Conservation (phyloP, 2,888 invertebrate species). For the Acronicta alni region DNA sequence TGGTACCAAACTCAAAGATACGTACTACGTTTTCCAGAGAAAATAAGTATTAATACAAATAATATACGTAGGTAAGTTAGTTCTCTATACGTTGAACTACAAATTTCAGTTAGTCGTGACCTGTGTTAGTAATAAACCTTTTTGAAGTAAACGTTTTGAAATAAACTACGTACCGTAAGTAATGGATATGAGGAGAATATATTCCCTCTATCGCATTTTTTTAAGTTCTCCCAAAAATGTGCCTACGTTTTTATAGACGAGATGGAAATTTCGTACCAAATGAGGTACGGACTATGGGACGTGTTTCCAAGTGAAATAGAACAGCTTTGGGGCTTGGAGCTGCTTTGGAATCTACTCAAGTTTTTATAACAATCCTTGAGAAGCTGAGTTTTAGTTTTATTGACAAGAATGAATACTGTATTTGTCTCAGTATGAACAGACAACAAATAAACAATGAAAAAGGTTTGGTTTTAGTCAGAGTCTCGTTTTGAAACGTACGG, state of each 20-base stretch:
- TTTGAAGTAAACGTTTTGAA: conserved; percentile 50
- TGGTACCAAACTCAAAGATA: background rate
- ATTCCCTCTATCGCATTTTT: conserved; percentile 46
- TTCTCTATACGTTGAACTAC: conserved; percentile 27
- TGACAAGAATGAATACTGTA: too few species aligned
- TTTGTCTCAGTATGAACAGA: background rate
- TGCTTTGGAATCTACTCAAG: conserved; percentile 10
- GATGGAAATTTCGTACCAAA: conserved; percentile 44
- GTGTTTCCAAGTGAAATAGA: conserved; percentile 33
- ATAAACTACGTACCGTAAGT: conserved; percentile 53
- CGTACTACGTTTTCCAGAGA: conserved; percentile 1
- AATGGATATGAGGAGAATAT: conserved; percentile 55
- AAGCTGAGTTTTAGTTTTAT: conserved; percentile 1
- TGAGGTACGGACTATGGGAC: conserved; percentile 30
- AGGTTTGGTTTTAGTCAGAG: too few species aligned
- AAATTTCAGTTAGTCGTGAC: conserved; percentile 50
- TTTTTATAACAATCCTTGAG: conserved; percentile 10
- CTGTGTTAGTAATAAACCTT: conserved; percentile 50
- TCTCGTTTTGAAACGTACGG: too few species aligned
- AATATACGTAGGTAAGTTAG: conserved; percentile 41
- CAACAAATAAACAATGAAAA: background rate
- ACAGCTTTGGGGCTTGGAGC: background rate
- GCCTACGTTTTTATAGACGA: conserved; percentile 45
- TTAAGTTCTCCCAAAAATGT: conserved; percentile 48
- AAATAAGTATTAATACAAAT: conserved; percentile 36